Conservation (phyloP, 2,888 invertebrate genomes). For the Eupithecia vulgata region DNA sequence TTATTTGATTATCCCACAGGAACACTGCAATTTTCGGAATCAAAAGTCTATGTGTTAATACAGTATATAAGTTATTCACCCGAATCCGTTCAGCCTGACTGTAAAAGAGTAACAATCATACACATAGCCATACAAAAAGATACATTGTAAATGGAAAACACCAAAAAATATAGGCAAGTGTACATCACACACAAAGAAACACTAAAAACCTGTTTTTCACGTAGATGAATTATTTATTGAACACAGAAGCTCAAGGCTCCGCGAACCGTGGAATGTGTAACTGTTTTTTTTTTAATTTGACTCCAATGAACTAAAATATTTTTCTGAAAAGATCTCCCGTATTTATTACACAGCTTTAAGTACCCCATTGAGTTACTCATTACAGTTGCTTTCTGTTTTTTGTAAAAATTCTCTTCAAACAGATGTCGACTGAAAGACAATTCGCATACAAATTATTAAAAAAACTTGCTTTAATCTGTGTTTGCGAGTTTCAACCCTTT, state of each 20-base stretch:
- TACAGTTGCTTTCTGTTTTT: constrained; percentile 10
- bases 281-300: not conserved
- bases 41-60: not conserved
- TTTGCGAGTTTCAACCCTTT: constrained; percentile 20
- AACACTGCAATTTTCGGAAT: too few relatives aligned
- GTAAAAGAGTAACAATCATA: not conserved
- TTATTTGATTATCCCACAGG: not conserved
- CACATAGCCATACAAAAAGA: not conserved
- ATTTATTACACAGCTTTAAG: not conserved
- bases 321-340: not conserved
- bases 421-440: constrained; percentile 30
- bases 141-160: too few relatives aligned
- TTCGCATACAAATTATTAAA: constrained; percentile 32
- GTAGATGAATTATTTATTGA: not conserved
- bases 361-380: not conserved
- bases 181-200: not conserved
- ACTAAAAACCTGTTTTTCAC: not conserved
- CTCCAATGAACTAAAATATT: not conserved
- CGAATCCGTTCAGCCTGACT: not conserved
- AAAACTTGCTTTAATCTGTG: constrained; percentile 26
- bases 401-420: constrained; percentile 8
- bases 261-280: not conserved
- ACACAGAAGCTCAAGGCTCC: not conserved
- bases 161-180: too few relatives aligned
- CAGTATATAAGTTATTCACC: not conserved